Base-by-base conservation (phyloP, 2,113 vertebrate species). In the Alaudala cheleensis region DNA sequence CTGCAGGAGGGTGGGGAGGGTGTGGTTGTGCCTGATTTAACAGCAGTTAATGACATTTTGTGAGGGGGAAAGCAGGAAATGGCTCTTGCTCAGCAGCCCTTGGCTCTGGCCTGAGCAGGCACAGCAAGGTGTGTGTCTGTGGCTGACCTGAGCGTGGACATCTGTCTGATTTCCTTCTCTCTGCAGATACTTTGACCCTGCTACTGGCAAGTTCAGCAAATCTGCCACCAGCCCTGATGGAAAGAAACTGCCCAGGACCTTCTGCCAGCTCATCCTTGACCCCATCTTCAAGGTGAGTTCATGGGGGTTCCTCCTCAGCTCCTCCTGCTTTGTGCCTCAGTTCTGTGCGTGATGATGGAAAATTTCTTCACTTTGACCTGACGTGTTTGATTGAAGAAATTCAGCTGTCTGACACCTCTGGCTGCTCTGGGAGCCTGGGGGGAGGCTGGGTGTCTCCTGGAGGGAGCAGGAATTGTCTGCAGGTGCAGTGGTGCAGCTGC, bases 351-450 rank as follows among this genome's bases (percentile, higher is more conserved):
- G 99, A 99, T 99, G 99, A 99, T 93, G 93, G 82, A 93, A 77
- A 73, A 98, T 98, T 97, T 99, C 99, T 98, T 99, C 98, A 98
- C 98, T 99, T 98, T 98, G 98, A 98, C 98, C 98, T 98, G 98
- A 98, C 95, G 26, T 8, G 96, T 74, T 95, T 58, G 72, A 70
- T 96, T 98, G 98, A 98, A 98, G 99, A 98, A 93, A 94, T 88
- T 33, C 11, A 44, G 88, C 92, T 53, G 54, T 98, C 99, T 99
- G 98, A 99, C 70, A 95, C 94, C 5, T 9, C 13, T 64, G 67
- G 57, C 20, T 14, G 0, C 58, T 58, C 60, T 15, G 54, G 47
- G 85, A 40, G 14, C 54, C 40, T 47, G 78, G 47, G 22, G 61
- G 53, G 16, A 29, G 39, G 78, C 39, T 53, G 69, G 21, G 40